Base-by-base conservation (phyloP, 2,888 invertebrate species). In the Protophormia terraenovae region DNA sequence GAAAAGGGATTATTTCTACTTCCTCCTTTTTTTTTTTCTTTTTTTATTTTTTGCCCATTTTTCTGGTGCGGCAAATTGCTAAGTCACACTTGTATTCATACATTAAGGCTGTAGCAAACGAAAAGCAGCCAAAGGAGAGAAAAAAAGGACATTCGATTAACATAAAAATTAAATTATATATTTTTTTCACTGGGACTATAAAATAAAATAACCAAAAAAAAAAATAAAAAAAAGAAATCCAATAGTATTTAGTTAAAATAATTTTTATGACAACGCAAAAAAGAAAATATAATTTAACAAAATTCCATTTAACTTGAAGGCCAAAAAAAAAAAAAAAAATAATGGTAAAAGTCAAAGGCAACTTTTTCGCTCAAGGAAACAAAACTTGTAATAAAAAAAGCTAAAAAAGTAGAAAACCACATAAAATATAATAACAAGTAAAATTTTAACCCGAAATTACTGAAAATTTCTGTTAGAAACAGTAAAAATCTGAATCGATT, bases 111-210 rank as follows among this genome's bases (percentile, higher is more conserved):
- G 19, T 1, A 12, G 27, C 10, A n/a, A 38, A 16, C 5, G 5
- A 50, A 32, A 53, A 50, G 22, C 22, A 38, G 14, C 2, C 1
- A 32, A 58, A 45, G 35, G 41, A 41, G 38, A 53, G n/a, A n/a
- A n/a, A 19, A 69, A 69, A 76, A 83, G 55, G 62, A 67, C 75
- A 75, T 81, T 69, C 53, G 60, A 75, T 76, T 75, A 69, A 69
- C 53, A 38, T 76, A 64, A 55, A 76, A 78, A 71, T 19, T 47
- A 77, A 62, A 66, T 83, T 76, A 76, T 82, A 41, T 16, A n/a
- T n/a, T n/a, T 10, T 69, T 62, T 75, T 32, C 50, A 24, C 29
- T 41, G 76, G 64, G 64, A 24, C 29, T 38, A 45, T 73, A 32
- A 62, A 47, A 69, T 69, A 47, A 8, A 35, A 24, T n/a, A n/a